A percentile compares a stretch with the other conserved stretches of the same genome.
Evolutionary conservation across 2,797 vertebrate species (phyloP).

Genomic region (Paguma larvata): DNA sequence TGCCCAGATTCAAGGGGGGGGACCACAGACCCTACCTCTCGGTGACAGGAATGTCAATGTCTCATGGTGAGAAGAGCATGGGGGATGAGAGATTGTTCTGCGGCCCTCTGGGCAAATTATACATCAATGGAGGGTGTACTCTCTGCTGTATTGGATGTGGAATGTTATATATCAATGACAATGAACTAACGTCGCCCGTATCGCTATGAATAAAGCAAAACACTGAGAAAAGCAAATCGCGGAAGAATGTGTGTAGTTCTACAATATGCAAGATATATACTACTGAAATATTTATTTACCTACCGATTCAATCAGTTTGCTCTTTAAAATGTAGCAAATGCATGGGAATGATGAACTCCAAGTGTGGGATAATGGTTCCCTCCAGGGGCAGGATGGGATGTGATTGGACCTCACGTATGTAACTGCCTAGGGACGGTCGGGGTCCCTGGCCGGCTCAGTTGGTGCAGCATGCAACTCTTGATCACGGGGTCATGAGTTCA

Average conservation of each 20-base stretch:
- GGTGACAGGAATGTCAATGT: background rate
- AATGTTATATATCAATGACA: background rate
- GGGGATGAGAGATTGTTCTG: background rate
- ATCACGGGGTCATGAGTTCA: background rate
- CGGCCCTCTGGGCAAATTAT: background rate
- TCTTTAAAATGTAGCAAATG: background rate
- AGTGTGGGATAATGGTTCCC: background rate
- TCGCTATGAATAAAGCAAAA: constrained; percentile 6
- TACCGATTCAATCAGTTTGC: background rate
- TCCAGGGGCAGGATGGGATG: background rate
- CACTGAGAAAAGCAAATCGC: background rate
- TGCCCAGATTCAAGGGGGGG: background rate
- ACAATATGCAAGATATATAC: background rate
- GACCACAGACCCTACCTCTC: background rate
- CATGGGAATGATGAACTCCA: background rate
- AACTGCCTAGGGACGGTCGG: background rate
- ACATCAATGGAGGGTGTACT: background rate
- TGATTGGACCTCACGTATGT: background rate
- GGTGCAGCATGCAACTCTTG: background rate
- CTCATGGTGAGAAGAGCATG: background rate
- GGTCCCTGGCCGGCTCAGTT: background rate
- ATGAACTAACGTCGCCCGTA: background rate
- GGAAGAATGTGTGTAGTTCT: background rate
- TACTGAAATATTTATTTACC: background rate
- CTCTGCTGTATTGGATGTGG: background rate